Conservation (phyloP, 2,888 invertebrate species). For the Oligia fasciuncula region DNA sequence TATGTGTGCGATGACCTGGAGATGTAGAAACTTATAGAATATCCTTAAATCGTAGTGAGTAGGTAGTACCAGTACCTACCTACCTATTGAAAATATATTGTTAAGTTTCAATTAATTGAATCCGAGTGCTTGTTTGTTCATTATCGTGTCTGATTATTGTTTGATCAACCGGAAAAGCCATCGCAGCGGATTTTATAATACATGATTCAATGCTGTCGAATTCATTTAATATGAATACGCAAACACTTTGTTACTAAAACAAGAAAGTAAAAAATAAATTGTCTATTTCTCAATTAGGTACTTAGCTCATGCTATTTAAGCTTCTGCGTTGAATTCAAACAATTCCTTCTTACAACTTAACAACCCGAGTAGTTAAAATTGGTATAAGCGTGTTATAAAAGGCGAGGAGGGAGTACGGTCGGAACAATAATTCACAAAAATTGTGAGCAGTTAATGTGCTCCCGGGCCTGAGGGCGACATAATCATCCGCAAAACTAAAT, state of each 20-base stretch:
- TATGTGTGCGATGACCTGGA: too few species aligned
- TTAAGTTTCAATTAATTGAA: slow-evolving; percentile 6
- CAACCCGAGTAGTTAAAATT: slow-evolving; percentile 81
- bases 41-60: neutral
- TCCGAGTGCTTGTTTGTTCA: slow-evolving; percentile 8
- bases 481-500: slow-evolving; percentile 89
- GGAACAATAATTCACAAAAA: slow-evolving; percentile 89
- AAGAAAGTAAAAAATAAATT: neutral
- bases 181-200: slow-evolving; percentile 15
- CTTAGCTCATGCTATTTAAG: slow-evolving; percentile 21
- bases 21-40: neutral
- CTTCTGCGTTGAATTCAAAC: slow-evolving; percentile 54
- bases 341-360: slow-evolving; percentile 73
- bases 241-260: neutral
- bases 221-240: neutral
- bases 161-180: slow-evolving; percentile 19
- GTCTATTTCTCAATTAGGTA: slow-evolving; percentile 19
- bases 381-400: slow-evolving; percentile 85
- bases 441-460: slow-evolving; percentile 86
- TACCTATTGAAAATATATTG: neutral
- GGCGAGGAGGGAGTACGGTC: slow-evolving; percentile 83
- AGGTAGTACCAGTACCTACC: neutral
- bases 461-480: slow-evolving; percentile 86
- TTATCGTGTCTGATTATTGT: slow-evolving; percentile 14
- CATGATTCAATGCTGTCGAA: slow-evolving; percentile 27